phyloP scores from a whole-genome alignment of 2,797 vertebrate species.

The Dipus sagitta region DNA sequence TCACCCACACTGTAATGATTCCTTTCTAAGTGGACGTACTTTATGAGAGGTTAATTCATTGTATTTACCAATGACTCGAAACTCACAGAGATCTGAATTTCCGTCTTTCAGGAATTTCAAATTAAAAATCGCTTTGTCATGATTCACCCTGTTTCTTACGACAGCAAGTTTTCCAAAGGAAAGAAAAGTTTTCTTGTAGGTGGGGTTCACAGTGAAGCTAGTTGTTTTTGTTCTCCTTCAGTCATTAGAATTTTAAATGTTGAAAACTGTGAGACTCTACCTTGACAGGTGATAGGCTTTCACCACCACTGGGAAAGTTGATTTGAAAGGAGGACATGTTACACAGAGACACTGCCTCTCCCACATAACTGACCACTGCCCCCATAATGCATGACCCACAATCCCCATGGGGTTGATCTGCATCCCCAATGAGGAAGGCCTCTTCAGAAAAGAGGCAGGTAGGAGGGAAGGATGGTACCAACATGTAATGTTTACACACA shows the following conservation, averaged over 20 bases:
- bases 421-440: too few species aligned
- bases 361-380: too few species aligned
- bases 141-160: constrained; percentile 79
- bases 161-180: constrained; percentile 71
- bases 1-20: constrained; percentile 63
- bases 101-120: constrained; percentile 82
- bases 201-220: constrained; percentile 32
- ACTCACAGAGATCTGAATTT: constrained; percentile 79
- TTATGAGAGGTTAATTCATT: constrained; percentile 78
- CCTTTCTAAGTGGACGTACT: constrained; percentile 64
- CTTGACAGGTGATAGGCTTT: constrained; percentile 45
- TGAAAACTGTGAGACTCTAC: constrained; percentile 59
- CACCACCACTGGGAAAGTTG: constrained; percentile 39
- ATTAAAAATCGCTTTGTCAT: constrained; percentile 84
- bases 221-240: constrained; percentile 59
- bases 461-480: too few species aligned
- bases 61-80: constrained; percentile 81
- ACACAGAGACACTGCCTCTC: too few species aligned
- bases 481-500: too few species aligned
- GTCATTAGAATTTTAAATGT: constrained; percentile 56
- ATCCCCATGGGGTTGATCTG: too few species aligned
- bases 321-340: constrained; percentile 25
- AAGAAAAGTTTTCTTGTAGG: constrained; percentile 56
- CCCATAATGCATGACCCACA: too few species aligned
- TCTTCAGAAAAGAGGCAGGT: too few species aligned